phyloP scores from a whole-genome alignment of 1,140 invertebrate species.

The Solenopsis fugax region DNA sequence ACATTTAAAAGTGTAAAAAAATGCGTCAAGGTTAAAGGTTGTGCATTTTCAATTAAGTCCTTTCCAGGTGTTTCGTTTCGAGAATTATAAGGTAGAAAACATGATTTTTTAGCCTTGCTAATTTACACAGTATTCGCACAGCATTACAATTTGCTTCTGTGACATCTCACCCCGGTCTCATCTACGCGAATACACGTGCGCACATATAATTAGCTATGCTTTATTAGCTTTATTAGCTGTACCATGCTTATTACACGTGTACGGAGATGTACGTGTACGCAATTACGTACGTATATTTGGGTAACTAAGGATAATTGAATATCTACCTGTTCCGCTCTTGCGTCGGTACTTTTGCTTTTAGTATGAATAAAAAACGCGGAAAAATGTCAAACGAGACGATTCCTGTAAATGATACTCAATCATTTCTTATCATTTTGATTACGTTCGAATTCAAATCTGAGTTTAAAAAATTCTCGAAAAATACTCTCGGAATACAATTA shows the following conservation, averaged over 20 bases:
- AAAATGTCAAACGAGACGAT: background rate
- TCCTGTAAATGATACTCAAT: background rate
- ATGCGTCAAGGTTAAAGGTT: background rate
- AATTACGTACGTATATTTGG: slow-evolving; percentile 24
- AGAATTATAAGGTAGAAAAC: slow-evolving; percentile 3
- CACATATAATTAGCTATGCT: slow-evolving; percentile 29
- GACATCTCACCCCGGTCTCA: slow-evolving; percentile 14
- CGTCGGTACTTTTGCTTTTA: background rate
- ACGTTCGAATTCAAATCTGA: background rate
- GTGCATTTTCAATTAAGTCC: background rate
- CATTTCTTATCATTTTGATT: background rate
- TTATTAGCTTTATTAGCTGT: slow-evolving; percentile 51
- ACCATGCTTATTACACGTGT: slow-evolving; percentile 22
- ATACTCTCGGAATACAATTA: background rate
- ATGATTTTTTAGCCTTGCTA: slow-evolving; percentile 18
- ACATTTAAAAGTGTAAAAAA: background rate
- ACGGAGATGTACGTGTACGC: background rate
- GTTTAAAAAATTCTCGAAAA: background rate
- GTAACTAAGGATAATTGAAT: slow-evolving; percentile 18
- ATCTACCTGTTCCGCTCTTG: background rate
- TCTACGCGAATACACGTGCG: slow-evolving; percentile 19
- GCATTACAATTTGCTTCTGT: slow-evolving; percentile 34
- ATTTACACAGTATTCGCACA: slow-evolving; percentile 35
- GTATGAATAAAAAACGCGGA: background rate
- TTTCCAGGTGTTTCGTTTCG: background rate